phyloP scores from a whole-genome alignment of 1,140 invertebrate genomes.

The Parasteatoda tepidariorum region DNA sequence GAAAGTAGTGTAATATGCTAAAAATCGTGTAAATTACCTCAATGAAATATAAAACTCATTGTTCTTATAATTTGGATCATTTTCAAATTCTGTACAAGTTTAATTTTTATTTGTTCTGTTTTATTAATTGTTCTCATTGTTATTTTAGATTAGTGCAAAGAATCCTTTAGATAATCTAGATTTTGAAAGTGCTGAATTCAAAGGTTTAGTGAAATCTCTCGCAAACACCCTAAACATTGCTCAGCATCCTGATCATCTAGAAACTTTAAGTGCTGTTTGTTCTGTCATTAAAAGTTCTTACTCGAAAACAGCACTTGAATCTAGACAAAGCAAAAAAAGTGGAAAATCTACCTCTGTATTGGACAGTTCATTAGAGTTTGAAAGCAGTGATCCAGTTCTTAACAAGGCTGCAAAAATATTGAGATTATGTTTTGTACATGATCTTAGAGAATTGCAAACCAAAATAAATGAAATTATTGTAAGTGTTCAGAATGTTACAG shows the following conservation, averaged over 20 bases:
- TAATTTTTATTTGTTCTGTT: too few species aligned
- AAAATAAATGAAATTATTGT: conserved; percentile 95
- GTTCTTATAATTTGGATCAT: too few species aligned
- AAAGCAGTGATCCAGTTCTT: conserved; percentile 77
- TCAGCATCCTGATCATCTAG: conserved; percentile 82
- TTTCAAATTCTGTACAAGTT: too few species aligned
- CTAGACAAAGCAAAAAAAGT: conserved; percentile 40
- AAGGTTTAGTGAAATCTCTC: conserved; percentile 80
- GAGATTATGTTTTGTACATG: conserved; percentile 89
- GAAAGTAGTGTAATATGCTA: too few species aligned
- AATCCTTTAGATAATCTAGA: conserved; percentile 88
- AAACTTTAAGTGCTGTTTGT: conserved; percentile 75
- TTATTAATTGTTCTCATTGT: too few species aligned
- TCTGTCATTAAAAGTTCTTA: conserved; percentile 44
- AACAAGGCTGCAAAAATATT: conserved; percentile 84
- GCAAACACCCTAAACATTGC: conserved; percentile 83
- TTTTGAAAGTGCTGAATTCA: conserved; percentile 86
- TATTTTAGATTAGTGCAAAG: conserved; percentile 36
- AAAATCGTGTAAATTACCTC: too few species aligned
- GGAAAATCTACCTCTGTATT: conserved; percentile 76
- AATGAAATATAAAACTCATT: too few species aligned
- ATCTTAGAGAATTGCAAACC: conserved; percentile 91
- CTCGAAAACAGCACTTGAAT: conserved; percentile 33
- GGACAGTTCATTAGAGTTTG: conserved; percentile 77
- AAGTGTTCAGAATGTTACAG: conserved; percentile 89